Percentiles rank a stretch among this genome's conserved stretches.
Evolutionary conservation across 2,113 vertebrate species (phyloP).

Genomic region (Phrynosoma blainvillii): DNA sequence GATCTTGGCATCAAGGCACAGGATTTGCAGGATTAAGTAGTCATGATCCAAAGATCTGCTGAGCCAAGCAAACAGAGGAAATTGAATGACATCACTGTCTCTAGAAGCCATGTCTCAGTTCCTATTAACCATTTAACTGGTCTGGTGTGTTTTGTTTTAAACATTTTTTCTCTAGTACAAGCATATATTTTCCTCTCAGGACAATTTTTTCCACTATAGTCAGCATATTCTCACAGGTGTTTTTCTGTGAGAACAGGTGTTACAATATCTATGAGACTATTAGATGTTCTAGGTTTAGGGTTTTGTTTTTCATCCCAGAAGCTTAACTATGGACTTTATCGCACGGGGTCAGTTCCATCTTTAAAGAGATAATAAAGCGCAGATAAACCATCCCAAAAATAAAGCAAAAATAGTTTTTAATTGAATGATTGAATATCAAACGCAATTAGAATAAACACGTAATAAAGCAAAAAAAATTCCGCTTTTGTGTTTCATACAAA

Average conservation of each 20-base stretch:
- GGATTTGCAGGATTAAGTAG: slow-evolving; percentile 1
- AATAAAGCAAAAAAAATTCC: too few species aligned
- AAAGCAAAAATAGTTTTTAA: too few species aligned
- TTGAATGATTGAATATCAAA: too few species aligned
- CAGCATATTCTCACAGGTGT: neutral
- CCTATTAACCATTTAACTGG: neutral
- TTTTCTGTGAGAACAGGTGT: neutral
- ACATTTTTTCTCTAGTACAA: neutral
- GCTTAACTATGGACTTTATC: neutral
- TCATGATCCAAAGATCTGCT: slow-evolving; percentile 11
- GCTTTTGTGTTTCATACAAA: too few species aligned
- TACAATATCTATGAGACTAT: neutral
- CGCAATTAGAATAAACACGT: too few species aligned
- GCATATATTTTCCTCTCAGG: neutral
- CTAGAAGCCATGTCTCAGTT: neutral
- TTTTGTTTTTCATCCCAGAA: neutral
- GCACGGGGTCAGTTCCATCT: too few species aligned
- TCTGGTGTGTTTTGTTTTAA: neutral
- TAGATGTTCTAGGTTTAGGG: neutral
- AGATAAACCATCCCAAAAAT: too few species aligned
- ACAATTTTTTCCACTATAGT: neutral
- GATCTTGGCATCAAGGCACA: neutral
- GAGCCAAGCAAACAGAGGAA: slow-evolving; percentile 9
- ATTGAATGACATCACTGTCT: neutral
- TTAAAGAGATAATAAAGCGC: too few species aligned